Evolutionary conservation across 2,888 invertebrate genomes (phyloP), one percentile per base, ranked within the genome.

Genomic region (Hirtodrosophila confusa): DNA sequence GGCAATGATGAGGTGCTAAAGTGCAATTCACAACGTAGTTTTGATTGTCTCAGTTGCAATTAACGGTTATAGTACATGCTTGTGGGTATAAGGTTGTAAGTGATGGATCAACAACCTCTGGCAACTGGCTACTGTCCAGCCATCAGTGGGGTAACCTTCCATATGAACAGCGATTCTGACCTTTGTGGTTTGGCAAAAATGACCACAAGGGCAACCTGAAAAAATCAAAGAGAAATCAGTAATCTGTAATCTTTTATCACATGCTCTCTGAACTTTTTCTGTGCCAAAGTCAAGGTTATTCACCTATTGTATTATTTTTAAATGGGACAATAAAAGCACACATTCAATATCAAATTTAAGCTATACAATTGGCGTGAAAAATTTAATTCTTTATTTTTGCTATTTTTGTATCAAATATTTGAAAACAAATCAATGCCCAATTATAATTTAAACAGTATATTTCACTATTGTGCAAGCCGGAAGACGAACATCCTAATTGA

Each of bases 161-260:
- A 5, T 12, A n/a, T 7, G n/a, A 40, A 24, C n/a, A 36, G n/a
- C 44, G 23, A 40, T 29, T 23, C 7, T 49, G 55, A 65, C 65
- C 69, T 71, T 56, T 54, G 55, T 51, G 50, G 36, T 23, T 41
- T 48, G 10, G 40, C 37, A 47, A 8, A 29, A 33, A 9, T 50
- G 29, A 54, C 62, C 78, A 54, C 79, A 61, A 45, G 41, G 36
- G 29, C 70, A 39, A 70, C 70, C 37, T 67, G 74, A 71, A 33
- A 23, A 37, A 4, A 17, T 17, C 17, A 17, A 29, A 41, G 11
- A 55, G 48, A 55, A 55, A 58, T 63, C 51, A 27, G 47, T 56
- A 12, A 49, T 37, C 51, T 44, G 17, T 53, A 48, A 40, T 43
- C 23, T 64, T 29, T 33, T 47, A 36, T 47, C 40, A 41, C 12